Evolutionary conservation across 2,797 vertebrate species (phyloP).

Genomic region (Pangasius sanitwongsei): DNA sequence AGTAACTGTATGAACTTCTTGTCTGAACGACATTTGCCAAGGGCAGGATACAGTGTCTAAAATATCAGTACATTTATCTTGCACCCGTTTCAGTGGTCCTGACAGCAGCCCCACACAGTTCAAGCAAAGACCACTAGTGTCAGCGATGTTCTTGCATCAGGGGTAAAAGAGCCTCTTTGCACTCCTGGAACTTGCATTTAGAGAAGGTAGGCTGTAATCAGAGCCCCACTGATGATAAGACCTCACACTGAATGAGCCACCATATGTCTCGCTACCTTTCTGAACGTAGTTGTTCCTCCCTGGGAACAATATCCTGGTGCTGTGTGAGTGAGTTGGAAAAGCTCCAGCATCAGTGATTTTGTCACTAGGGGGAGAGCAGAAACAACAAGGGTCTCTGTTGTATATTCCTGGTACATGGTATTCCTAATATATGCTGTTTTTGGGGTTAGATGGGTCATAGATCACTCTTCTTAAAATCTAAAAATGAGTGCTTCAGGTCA

Average conservation of each 20-base stretch:
- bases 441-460: too few species aligned
- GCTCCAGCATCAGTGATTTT: slow-evolving; percentile 77
- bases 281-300: slow-evolving; percentile 70
- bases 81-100: slow-evolving; percentile 63
- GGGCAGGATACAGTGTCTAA: slow-evolving; percentile 62
- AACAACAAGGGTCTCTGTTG: slow-evolving; percentile 48
- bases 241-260: slow-evolving; percentile 59
- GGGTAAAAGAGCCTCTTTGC: slow-evolving; percentile 49
- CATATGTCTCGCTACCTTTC: slow-evolving; percentile 58
- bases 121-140: slow-evolving; percentile 61
- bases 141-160: slow-evolving; percentile 64
- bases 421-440: neutral
- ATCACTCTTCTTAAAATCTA: neutral
- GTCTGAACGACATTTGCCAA: slow-evolving; percentile 58
- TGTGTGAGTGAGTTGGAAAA: slow-evolving; percentile 76
- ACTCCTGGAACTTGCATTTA: slow-evolving; percentile 50
- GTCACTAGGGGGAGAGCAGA: slow-evolving; percentile 72
- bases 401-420: neutral
- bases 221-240: slow-evolving; percentile 49
- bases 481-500: neutral
- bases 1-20: slow-evolving; percentile 24
- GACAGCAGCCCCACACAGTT: slow-evolving; percentile 61
- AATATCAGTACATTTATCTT: slow-evolving; percentile 75
- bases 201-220: slow-evolving; percentile 62
- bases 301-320: slow-evolving; percentile 76